Base-by-base conservation (phyloP, 2,797 vertebrate genomes). In the Telmatherina bonti region DNA sequence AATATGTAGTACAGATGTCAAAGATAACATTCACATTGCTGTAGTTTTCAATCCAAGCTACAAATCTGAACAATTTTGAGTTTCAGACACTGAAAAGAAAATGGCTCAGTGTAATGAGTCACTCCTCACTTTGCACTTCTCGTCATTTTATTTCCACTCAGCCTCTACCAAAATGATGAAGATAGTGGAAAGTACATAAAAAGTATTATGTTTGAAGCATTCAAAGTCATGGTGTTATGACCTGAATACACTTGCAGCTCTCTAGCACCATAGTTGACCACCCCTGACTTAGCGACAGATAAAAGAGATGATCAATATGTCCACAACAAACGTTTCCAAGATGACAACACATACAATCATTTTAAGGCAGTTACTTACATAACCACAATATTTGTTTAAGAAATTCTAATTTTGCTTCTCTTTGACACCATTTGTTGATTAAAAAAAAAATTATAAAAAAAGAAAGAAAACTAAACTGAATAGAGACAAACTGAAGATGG, bases 1-100 rank as follows among this genome's bases (percentile, higher is more conserved):
- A 7, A 79, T 61, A 68, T 62, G 36, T 61, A 51, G 60, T 63
- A 41, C 24, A 22, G 31, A 67, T 68, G 45, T 62, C 67, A 76
- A 60, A 75, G 26, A 47, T 49, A 63, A 62, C 36, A 15, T 15
- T 7, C 2, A 62, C 38, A 4, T 67, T 51, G 62, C 36, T 38
- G 36, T 38, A 13, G 24, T 58, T 24, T 63, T 1, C 27, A 26
- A 22, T 3, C 67, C 22, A 0, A 24, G 16, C 45, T 27, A 18
- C 7, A 53, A 52, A 47, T 45, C 8, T n/a, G 18, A n/a, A 43
- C 0, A 54, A 3, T 54, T n/a, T 58, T 29, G 16, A 54, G 26
- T 22, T 10, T n/a, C n/a, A n/a, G n/a, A n/a, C n/a, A 55, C 64
- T 10, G 26, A 10, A 26, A 41, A 20, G 45, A 1, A 38, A 67